Percentiles rank a stretch among this genome's conserved stretches.
Evolutionary conservation across 2,888 invertebrate genomes (phyloP).

Genomic region (Zeuzera pyrina): DNA sequence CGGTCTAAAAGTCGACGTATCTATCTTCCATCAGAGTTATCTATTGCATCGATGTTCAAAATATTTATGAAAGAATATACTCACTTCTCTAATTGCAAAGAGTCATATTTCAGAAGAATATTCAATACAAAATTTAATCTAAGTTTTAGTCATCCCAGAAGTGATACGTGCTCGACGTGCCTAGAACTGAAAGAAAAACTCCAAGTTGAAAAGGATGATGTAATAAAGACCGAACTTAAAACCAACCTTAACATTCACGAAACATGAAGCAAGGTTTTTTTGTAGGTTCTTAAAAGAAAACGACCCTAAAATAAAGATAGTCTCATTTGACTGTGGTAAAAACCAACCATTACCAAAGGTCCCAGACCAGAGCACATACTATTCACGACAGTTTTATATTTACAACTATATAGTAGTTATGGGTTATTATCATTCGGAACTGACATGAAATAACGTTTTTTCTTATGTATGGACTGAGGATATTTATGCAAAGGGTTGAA

Average conservation of each 20-base stretch:
- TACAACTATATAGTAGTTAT: slow-evolving; percentile 12
- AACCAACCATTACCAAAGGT: slow-evolving; percentile 13
- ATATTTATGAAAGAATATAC: slow-evolving; percentile 12
- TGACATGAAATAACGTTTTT: slow-evolving; percentile 9
- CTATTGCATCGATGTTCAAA: slow-evolving; percentile 14
- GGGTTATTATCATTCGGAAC: slow-evolving; percentile 4
- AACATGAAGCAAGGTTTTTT: background rate
- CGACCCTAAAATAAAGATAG: too few relatives aligned
- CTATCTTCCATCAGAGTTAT: slow-evolving; percentile 13
- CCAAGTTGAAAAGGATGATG: slow-evolving; percentile 3
- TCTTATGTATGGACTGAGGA: slow-evolving; percentile 13
- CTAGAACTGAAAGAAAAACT: slow-evolving; percentile 9
- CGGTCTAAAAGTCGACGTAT: slow-evolving; percentile 14
- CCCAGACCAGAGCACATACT: slow-evolving; percentile 11
- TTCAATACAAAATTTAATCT: slow-evolving; percentile 12
- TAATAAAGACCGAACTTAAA: too few relatives aligned
- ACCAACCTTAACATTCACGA: background rate
- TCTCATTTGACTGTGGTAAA: slow-evolving; percentile 15
- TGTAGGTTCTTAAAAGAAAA: too few relatives aligned
- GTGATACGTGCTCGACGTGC: slow-evolving; percentile 14
- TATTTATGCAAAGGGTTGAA: background rate
- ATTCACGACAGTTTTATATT: slow-evolving; percentile 12
- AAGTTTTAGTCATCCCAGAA: slow-evolving; percentile 12
- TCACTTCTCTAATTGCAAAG: slow-evolving; percentile 12
- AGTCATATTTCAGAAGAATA: slow-evolving; percentile 15